Evolutionary conservation across 2,888 invertebrate species (phyloP).

Genomic region (Corbicula japonica): DNA sequence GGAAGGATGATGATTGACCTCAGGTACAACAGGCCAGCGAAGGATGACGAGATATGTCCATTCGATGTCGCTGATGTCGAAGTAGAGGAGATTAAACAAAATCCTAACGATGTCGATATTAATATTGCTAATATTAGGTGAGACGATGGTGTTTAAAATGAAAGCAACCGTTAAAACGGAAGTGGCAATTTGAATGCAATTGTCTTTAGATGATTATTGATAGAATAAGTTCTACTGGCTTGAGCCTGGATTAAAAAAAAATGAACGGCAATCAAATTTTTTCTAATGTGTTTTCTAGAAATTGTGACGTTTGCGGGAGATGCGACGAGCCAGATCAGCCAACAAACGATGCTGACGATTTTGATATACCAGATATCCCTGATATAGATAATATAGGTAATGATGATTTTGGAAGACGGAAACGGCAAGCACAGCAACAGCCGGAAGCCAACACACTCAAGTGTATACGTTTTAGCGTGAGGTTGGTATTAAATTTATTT

Average conservation of each 20-base stretch:
- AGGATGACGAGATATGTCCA: constrained; percentile 6
- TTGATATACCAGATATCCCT: constrained; percentile 14
- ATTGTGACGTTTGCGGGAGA: constrained; percentile 62
- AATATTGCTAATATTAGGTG: too few relatives aligned
- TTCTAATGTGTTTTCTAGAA: constrained; percentile 12
- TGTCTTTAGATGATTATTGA: neutral
- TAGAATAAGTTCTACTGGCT: neutral
- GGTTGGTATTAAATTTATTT: neutral
- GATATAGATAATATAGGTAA: constrained; percentile 50
- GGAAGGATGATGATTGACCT: constrained; percentile 28
- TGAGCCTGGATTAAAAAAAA: neutral
- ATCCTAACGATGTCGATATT: neutral
- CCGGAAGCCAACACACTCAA: neutral
- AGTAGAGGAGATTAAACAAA: neutral
- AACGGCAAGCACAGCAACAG: constrained; percentile 25
- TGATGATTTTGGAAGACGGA: constrained; percentile 49
- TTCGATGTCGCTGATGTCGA: constrained; percentile 7
- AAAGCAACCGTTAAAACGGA: neutral
- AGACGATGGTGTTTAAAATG: neutral
- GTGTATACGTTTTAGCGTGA: constrained; percentile 23
- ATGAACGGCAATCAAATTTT: neutral
- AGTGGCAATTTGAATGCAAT: neutral
- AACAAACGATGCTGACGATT: constrained; percentile 1
- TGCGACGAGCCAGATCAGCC: constrained; percentile 12
- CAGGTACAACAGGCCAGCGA: constrained; percentile 20